Conservation (phyloP, 2,113 vertebrate species). For the Centropristis striata region DNA sequence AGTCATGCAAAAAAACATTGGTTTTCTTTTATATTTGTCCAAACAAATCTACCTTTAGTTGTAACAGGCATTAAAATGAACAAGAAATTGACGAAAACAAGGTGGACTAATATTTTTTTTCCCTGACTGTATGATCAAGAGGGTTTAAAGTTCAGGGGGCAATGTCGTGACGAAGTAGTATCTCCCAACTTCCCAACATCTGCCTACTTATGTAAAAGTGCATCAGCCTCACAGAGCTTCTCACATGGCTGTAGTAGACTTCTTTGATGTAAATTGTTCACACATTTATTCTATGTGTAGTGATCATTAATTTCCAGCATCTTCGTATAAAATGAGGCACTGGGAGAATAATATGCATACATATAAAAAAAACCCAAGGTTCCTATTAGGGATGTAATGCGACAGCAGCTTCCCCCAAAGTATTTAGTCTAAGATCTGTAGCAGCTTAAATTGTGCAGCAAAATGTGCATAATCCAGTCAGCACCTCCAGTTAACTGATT, state of each 20-base stretch:
- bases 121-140: no score
- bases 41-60: no score
- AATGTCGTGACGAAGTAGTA: no score
- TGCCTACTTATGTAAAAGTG: no score
- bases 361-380: neutral
- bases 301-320: neutral
- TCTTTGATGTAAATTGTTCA: neutral
- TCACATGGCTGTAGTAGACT: neutral
- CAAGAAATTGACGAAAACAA: no score
- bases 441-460: constrained; percentile 18
- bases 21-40: no score
- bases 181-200: no score
- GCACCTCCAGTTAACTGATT: constrained; percentile 25
- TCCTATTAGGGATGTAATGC: constrained; percentile 3
- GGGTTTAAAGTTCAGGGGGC: no score
- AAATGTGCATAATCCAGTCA: constrained; percentile 55
- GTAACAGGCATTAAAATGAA: no score
- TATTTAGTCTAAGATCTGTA: constrained; percentile 11
- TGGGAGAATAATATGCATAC: no score
- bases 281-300: constrained; percentile 6
- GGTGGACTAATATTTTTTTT: no score
- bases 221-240: neutral
- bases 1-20: no score
- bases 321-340: neutral
- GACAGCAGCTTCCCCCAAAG: constrained; percentile 2